phyloP scores from a whole-genome alignment of 2,888 invertebrate species.

The Stenolophus ochropezus region DNA sequence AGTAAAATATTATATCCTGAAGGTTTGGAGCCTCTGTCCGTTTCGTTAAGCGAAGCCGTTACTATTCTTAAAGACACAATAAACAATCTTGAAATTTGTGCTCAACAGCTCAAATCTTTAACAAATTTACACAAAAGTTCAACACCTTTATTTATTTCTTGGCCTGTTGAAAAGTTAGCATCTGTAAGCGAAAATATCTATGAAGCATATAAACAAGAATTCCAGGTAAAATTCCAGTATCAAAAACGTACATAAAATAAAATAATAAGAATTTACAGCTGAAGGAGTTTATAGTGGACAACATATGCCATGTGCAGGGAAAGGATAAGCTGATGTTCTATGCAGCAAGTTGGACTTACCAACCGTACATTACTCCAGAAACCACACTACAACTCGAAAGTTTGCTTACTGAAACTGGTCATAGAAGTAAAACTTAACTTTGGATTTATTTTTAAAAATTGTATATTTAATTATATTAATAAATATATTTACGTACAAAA shows the following conservation, averaged over 20 bases:
- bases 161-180: conserved; percentile 66
- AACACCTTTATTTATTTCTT: conserved; percentile 69
- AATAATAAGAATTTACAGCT: conserved; percentile 65
- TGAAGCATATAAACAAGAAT: conserved; percentile 71
- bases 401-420: conserved; percentile 71
- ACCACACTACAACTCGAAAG: conserved; percentile 69
- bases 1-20: conserved; percentile 63
- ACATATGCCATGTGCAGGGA: conserved; percentile 71
- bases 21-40: conserved; percentile 65
- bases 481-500: conserved; percentile 42
- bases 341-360: conserved; percentile 73
- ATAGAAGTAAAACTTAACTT: conserved; percentile 66
- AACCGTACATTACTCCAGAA: conserved; percentile 70
- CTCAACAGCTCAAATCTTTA: conserved; percentile 68
- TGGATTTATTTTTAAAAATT: conserved; percentile 49
- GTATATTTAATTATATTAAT: conserved; percentile 24
- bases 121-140: conserved; percentile 67
- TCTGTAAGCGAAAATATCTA: conserved; percentile 66
- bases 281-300: conserved; percentile 71
- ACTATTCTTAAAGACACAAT: conserved; percentile 65
- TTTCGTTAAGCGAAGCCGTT: conserved; percentile 66
- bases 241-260: conserved; percentile 7
- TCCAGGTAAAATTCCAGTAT: conserved; percentile 67
- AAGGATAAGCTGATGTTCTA: conserved; percentile 72
- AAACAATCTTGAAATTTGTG: conserved; percentile 66